Percentiles rank a stretch among this genome's conserved stretches.
Conservation (phyloP, 2,888 invertebrate species). For the Mystacides longicornis region DNA sequence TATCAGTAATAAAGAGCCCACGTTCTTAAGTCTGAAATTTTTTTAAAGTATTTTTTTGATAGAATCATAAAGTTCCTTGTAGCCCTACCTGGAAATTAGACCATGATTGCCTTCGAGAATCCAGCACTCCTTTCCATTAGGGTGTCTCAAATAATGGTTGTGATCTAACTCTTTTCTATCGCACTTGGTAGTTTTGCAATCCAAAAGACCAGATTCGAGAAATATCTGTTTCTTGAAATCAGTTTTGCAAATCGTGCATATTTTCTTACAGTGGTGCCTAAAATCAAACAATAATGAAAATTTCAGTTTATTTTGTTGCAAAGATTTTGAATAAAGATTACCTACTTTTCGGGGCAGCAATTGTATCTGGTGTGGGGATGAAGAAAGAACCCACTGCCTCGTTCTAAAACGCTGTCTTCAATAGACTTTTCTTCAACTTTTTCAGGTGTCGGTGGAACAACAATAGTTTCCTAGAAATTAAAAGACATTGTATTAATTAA, state of each 20-base stretch:
- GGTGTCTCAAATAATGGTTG: background rate
- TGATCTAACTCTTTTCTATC: background rate
- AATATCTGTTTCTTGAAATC: background rate
- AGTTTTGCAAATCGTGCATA: background rate
- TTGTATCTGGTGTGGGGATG: conserved; percentile 6
- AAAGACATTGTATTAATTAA: too few species aligned
- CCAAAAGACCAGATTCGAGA: background rate
- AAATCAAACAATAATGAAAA: background rate
- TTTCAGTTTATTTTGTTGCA: background rate
- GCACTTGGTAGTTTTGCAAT: background rate
- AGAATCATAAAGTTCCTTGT: too few species aligned
- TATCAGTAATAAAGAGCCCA: too few species aligned
- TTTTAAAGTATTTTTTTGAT: too few species aligned
- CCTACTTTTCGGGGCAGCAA: background rate
- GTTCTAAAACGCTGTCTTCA: background rate
- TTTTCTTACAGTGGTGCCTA: background rate
- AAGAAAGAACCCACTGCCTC: conserved; percentile 13
- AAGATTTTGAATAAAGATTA: background rate
- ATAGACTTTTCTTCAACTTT: background rate
- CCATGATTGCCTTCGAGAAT: background rate
- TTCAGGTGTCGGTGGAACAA: background rate
- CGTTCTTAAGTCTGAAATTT: too few species aligned
- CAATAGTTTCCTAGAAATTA: background rate
- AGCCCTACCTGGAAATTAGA: background rate
- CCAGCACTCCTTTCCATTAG: background rate